Evolutionary conservation across 2,888 invertebrate genomes (phyloP).

Genomic region (Hetaerina titia): DNA sequence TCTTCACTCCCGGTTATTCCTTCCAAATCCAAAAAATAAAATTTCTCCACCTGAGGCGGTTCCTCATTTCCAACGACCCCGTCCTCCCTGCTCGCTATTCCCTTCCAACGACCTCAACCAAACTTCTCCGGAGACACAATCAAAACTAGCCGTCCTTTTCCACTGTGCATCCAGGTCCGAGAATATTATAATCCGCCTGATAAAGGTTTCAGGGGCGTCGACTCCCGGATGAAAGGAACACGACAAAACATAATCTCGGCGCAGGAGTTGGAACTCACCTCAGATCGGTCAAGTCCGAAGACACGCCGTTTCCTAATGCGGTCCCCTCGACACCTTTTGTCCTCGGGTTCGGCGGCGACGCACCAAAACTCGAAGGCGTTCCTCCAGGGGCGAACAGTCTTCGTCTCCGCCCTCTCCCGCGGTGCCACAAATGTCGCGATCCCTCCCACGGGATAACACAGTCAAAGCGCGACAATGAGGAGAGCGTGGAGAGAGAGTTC

Average conservation of each 20-base stretch:
- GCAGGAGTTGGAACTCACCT: constrained; percentile 49
- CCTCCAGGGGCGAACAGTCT: neutral
- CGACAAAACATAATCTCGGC: neutral
- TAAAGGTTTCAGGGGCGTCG: neutral
- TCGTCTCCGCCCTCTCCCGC: neutral
- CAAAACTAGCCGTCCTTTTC: neutral
- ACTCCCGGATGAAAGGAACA: neutral
- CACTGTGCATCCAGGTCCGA: constrained; percentile 13
- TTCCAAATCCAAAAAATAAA: neutral
- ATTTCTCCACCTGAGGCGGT: neutral
- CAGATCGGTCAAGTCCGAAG: constrained; percentile 57
- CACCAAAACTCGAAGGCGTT: neutral
- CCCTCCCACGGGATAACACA: neutral
- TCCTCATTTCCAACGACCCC: neutral
- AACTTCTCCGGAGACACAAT: constrained; percentile 30
- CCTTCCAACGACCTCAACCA: neutral
- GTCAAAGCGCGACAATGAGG: neutral
- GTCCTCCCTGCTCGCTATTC: neutral
- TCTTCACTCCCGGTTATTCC: neutral
- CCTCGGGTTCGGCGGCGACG: constrained; percentile 24
- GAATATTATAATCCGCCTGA: neutral
- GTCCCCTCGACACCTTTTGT: neutral
- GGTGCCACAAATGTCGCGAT: neutral
- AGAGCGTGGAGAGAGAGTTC: neutral
- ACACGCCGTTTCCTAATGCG: neutral